Conservation (phyloP, 2,888 invertebrate genomes). For the Sesia bembeciformis region DNA sequence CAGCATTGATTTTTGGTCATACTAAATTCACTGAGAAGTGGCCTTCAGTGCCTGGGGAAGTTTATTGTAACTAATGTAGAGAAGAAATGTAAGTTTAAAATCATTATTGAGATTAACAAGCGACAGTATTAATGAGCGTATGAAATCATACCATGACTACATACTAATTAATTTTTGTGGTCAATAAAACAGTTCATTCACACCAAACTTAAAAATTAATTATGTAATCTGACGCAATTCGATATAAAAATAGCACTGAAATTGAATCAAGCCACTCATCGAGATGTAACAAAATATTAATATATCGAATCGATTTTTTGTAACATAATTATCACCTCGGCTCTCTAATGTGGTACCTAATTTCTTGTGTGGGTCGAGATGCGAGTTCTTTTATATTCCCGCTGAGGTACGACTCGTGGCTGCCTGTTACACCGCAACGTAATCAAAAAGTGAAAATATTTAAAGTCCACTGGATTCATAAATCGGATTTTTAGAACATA, state of each 20-base stretch:
- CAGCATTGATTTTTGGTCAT: too few species aligned
- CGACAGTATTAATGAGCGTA: too few species aligned
- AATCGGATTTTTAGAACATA: too few species aligned
- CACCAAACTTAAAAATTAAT: slow-evolving; percentile 2
- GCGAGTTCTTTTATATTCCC: slow-evolving; percentile 57
- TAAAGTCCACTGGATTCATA: slow-evolving; percentile 1
- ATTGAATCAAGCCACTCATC: slow-evolving; percentile 35
- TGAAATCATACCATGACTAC: not conserved
- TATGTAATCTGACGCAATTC: slow-evolving; percentile 14
- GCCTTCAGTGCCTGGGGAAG: too few species aligned
- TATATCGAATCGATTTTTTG: slow-evolving; percentile 61
- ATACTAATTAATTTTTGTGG: slow-evolving; percentile 4
- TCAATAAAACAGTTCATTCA: slow-evolving; percentile 6
- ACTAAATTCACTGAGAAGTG: too few species aligned
- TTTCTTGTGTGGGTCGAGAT: slow-evolving; percentile 63
- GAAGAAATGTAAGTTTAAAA: too few species aligned
- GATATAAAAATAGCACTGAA: slow-evolving; percentile 20
- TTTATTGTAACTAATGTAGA: too few species aligned
- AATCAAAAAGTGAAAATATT: not conserved
- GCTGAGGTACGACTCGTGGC: slow-evolving; percentile 15
- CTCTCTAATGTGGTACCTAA: slow-evolving; percentile 67
- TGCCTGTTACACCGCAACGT: slow-evolving; percentile 35
- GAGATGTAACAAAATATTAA: slow-evolving; percentile 59
- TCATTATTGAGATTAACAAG: too few species aligned
- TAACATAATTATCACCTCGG: slow-evolving; percentile 68